Evolutionary conservation across 2,888 invertebrate genomes (phyloP), one percentile per base, ranked within the genome.

Genomic region (Ochropleura leucogaster): DNA sequence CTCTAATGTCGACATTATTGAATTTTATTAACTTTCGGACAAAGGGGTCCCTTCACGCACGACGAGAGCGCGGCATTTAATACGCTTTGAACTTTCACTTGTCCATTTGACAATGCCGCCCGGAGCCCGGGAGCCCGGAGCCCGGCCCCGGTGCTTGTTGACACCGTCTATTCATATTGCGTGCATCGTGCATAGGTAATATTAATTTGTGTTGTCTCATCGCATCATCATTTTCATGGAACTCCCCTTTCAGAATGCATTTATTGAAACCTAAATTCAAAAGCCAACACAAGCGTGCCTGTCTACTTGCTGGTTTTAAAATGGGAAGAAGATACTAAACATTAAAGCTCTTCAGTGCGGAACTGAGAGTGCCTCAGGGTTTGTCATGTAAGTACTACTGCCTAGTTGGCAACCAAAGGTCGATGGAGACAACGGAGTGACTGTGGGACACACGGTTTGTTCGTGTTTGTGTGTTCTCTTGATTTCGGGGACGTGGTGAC

Each of bases 401-500:
- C 20, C 42, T 42, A n/a, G 12, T 68, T 51, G 12, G 9, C 9
- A 12, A 12, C 16, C 47, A 51, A n/a, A 47, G 59, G 57, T 65
- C 72, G 49, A 49, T 20, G 20, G 10, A 30, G 49, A 44, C 16
- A 20, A 16, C n/a, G 47, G n/a, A 0, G 16, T 46, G 46, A 59
- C 16, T 40, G 12, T 16, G 63, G 14, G 10, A n/a, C 10, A 20
- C 51, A 49, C 55, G 46, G 49, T 75, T 68, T 30, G 46, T 62
- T 80, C 62, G 60, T 76, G 63, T 66, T 75, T 68, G 72, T 77
- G 42, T 68, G 59, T 72, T 80, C 73, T 70, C 63, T 55, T 87
- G 80, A 77, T 74, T 80, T 79, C 72, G 77, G 81, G 85, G 87
- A 88, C 89, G 92, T 92, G 95, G 94, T 93, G 95, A 94, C 95